Evolutionary conservation across 2,888 invertebrate genomes (phyloP).

Genomic region (Conistra vaccinii): DNA sequence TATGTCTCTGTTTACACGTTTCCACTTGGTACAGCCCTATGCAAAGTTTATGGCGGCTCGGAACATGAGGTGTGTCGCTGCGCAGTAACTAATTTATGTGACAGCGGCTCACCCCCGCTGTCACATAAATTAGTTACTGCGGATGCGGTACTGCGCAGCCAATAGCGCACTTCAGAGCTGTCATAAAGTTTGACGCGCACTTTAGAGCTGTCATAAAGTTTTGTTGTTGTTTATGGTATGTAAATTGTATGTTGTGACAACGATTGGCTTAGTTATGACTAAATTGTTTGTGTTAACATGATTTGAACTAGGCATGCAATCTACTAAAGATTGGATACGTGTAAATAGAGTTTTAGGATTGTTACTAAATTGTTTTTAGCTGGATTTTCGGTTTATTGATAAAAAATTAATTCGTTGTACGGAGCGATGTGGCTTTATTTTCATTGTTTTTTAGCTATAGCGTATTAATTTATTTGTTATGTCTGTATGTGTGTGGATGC

Average conservation of each 20-base stretch:
- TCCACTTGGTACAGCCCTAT: neutral
- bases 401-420: constrained; percentile 1
- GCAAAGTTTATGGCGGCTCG: neutral
- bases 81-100: neutral
- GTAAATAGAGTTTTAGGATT: neutral
- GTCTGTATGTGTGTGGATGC: constrained; percentile 39
- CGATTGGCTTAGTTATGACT: neutral
- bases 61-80: neutral
- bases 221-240: neutral
- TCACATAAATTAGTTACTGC: too few species aligned
- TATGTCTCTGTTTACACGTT: neutral
- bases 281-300: neutral
- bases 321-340: constrained; percentile 8
- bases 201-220: neutral
- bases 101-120: too few species aligned
- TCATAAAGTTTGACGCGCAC: constrained; percentile 1
- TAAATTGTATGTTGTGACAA: neutral
- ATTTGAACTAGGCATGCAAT: neutral
- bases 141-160: neutral
- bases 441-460: constrained; percentile 42
- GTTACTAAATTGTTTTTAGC: constrained; percentile 25
- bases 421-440: constrained; percentile 37
- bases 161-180: neutral
- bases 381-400: constrained; percentile 11
- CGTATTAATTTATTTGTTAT: constrained; percentile 53